Conservation (phyloP, 2,888 invertebrate genomes). For the Melangyna quadrimaculata region DNA sequence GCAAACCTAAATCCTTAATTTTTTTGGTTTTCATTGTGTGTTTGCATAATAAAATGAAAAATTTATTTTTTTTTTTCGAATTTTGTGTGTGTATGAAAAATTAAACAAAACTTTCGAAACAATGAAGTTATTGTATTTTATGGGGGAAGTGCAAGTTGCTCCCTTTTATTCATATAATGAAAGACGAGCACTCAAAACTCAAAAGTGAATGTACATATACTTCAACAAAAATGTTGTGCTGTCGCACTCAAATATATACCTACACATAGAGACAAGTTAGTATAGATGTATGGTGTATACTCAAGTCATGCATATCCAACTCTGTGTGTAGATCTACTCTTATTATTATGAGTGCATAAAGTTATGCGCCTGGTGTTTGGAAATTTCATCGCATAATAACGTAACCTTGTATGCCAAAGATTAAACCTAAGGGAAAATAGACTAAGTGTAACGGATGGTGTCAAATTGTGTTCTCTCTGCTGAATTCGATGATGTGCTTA, state of each 20-base stretch:
- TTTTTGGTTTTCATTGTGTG: slow-evolving; percentile 1
- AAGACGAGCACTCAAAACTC: slow-evolving; percentile 6
- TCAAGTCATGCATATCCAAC: neutral
- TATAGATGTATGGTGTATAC: neutral
- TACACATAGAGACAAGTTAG: neutral
- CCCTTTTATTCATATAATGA: slow-evolving; percentile 3
- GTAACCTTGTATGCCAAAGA: slow-evolving; percentile 52
- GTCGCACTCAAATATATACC: neutral
- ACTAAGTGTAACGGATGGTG: slow-evolving; percentile 47
- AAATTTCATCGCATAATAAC: slow-evolving; percentile 45
- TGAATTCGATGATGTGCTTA: slow-evolving; percentile 51
- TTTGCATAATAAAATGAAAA: slow-evolving; percentile 21
- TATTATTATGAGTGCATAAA: slow-evolving; percentile 6
- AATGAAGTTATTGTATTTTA: slow-evolving; percentile 29
- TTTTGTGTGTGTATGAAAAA: neutral
- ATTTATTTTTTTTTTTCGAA: neutral
- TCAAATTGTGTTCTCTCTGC: slow-evolving; percentile 44
- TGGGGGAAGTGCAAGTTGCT: slow-evolving; percentile 11
- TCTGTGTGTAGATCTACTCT: neutral
- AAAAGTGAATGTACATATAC: slow-evolving; percentile 23
- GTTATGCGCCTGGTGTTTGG: slow-evolving; percentile 44
- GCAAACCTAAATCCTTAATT: slow-evolving; percentile 4
- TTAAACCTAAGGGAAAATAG: slow-evolving; percentile 31
- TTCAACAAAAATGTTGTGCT: neutral
- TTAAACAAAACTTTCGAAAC: slow-evolving; percentile 28